A percentile compares a stretch with the other conserved stretches of the same genome.
phyloP scores from a whole-genome alignment of 35 echinoderm and acorn worm genomes.

The Eucidaris tribuloides region DNA sequence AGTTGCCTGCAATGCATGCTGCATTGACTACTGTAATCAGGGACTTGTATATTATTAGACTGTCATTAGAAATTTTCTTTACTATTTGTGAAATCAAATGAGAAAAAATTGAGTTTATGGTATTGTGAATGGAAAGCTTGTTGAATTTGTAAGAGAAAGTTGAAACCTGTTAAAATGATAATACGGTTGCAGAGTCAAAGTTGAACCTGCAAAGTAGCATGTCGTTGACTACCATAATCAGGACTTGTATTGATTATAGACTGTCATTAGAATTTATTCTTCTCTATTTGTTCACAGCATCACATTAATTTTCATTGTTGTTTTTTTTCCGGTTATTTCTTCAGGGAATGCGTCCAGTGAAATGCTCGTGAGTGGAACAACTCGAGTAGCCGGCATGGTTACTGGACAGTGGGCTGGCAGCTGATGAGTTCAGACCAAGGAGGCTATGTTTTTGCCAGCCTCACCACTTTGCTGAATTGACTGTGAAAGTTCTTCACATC shows the following conservation, averaged over 20 bases:
- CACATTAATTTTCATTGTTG: too few species aligned
- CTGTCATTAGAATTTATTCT: background rate
- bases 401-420: slow-evolving; percentile 95
- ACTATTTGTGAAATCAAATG: too few species aligned
- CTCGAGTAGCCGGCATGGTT: slow-evolving; percentile 92
- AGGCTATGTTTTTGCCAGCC: slow-evolving; percentile 38
- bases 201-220: too few species aligned
- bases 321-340: background rate
- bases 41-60: too few species aligned
- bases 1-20: too few species aligned
- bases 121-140: too few species aligned
- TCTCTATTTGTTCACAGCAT: background rate
- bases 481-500: background rate
- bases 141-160: too few species aligned
- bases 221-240: background rate
- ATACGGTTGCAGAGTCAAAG: too few species aligned
- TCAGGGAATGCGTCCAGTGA: slow-evolving; percentile 69
- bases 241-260: background rate
- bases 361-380: slow-evolving; percentile 67
- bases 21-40: too few species aligned
- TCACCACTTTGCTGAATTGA: background rate
- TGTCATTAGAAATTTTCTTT: too few species aligned
- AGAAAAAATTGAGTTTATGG: too few species aligned
- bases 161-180: too few species aligned
- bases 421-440: slow-evolving; percentile 75